Conservation (phyloP, 53 echinoderm and acorn worm genomes). For the Henricia sp. region DNA sequence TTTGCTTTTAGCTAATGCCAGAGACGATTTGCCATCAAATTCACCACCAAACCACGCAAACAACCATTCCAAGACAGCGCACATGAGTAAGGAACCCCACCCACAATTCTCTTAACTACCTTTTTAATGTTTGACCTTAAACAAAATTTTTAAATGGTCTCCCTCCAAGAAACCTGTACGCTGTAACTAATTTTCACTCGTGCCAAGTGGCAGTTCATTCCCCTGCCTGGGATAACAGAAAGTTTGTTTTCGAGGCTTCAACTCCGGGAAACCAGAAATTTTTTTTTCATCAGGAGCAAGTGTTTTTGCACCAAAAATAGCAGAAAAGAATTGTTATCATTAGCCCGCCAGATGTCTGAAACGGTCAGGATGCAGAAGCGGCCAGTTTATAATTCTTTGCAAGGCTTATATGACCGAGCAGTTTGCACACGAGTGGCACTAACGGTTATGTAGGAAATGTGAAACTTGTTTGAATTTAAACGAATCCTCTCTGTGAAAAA, state of each 20-base stretch:
- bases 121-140: too few relatives aligned
- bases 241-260: slow-evolving; percentile 6
- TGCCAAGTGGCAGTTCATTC: too few relatives aligned
- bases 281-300: background rate
- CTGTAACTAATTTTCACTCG: too few relatives aligned
- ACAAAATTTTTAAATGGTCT: too few relatives aligned
- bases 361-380: background rate
- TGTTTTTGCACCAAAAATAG: background rate
- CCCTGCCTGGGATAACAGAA: background rate
- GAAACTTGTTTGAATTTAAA: too few relatives aligned
- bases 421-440: too few relatives aligned
- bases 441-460: too few relatives aligned
- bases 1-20: slow-evolving; percentile 26
- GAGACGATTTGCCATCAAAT: slow-evolving; percentile 33
- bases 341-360: background rate
- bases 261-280: background rate
- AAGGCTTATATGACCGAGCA: too few relatives aligned
- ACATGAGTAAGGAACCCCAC: slow-evolving; percentile 66
- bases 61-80: slow-evolving; percentile 71
- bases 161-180: too few relatives aligned
- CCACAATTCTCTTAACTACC: background rate
- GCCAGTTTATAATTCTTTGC: too few relatives aligned
- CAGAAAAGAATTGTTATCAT: background rate
- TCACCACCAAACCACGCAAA: slow-evolving; percentile 49
- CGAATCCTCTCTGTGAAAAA: too few relatives aligned